Evolutionary conservation across 2,888 invertebrate genomes (phyloP).

Genomic region (Brenthis hecate): DNA sequence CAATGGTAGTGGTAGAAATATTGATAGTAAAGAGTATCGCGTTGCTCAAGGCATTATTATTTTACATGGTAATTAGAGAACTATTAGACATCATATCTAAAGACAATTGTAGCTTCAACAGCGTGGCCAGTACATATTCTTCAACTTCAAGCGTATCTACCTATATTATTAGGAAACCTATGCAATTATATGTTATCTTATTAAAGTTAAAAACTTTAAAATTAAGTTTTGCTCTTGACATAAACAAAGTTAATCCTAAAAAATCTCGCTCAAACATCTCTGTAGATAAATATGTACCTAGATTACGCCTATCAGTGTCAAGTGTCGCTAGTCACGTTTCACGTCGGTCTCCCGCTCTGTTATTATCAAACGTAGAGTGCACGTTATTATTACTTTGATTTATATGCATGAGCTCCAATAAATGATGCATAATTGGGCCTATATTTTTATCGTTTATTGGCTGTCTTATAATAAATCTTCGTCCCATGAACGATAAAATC

Average conservation of each 20-base stretch:
- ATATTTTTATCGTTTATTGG: slow-evolving; percentile 59
- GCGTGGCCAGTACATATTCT: too few species aligned
- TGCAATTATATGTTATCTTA: too few species aligned
- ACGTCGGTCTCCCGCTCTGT: slow-evolving; percentile 52
- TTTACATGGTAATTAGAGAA: too few species aligned
- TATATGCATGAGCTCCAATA: slow-evolving; percentile 73
- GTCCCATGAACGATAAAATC: slow-evolving; percentile 51
- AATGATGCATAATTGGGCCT: slow-evolving; percentile 70
- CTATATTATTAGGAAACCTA: too few species aligned
- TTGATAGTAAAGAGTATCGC: too few species aligned
- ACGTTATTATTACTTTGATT: slow-evolving; percentile 66
- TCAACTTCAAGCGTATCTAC: too few species aligned
- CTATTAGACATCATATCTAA: too few species aligned
- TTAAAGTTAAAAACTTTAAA: too few species aligned
- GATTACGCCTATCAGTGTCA: slow-evolving; percentile 36
- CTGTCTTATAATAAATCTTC: slow-evolving; percentile 63
- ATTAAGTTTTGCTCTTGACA: too few species aligned
- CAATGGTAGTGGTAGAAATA: too few species aligned
- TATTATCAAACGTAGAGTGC: slow-evolving; percentile 55
- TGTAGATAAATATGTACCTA: slow-evolving; percentile 5
- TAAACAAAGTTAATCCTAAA: background rate
- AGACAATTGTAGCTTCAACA: too few species aligned
- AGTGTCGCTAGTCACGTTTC: slow-evolving; percentile 43
- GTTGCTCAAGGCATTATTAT: too few species aligned
- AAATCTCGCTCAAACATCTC: background rate